Evolutionary conservation across 2,888 invertebrate species (phyloP).

Genomic region (Lepeophtheirus nordmannii): DNA sequence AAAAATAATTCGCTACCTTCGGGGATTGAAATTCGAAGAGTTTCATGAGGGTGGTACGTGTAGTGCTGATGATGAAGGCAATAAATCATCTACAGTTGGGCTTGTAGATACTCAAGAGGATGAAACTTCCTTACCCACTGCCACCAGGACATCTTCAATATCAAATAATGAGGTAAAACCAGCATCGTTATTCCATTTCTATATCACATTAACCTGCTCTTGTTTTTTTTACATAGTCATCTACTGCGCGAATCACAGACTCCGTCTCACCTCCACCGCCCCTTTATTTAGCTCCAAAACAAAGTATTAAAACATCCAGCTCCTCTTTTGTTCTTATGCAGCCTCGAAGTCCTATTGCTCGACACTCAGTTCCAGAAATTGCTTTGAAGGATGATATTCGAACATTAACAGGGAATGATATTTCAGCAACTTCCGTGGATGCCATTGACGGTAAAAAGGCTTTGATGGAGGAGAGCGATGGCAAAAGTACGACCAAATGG

Average conservation of each 20-base stretch:
- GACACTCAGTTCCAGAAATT: constrained; percentile 5
- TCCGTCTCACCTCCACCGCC: not conserved
- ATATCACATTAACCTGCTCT: not conserved
- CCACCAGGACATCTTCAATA: not conserved
- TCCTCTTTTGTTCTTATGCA: not conserved
- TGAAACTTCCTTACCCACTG: not conserved
- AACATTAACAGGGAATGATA: not conserved
- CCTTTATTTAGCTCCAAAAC: not conserved
- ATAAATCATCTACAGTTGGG: not conserved
- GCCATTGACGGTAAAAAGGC: not conserved
- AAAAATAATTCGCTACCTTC: constrained; percentile 18
- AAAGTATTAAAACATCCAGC: not conserved
- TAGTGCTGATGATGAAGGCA: not conserved
- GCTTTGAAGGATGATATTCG: not conserved
- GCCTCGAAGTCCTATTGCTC: not conserved
- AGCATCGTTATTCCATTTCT: not conserved
- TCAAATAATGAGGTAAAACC: not conserved
- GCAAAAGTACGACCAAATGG: constrained; percentile 8
- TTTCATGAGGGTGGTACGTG: constrained; percentile 7
- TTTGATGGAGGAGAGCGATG: not conserved
- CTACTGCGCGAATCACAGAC: not conserved
- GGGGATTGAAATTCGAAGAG: constrained; percentile 24
- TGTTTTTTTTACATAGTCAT: not conserved
- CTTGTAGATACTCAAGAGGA: not conserved
- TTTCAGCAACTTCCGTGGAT: not conserved